phyloP scores from a whole-genome alignment of 2,113 vertebrate genomes.

The Donacobius atricapilla region DNA sequence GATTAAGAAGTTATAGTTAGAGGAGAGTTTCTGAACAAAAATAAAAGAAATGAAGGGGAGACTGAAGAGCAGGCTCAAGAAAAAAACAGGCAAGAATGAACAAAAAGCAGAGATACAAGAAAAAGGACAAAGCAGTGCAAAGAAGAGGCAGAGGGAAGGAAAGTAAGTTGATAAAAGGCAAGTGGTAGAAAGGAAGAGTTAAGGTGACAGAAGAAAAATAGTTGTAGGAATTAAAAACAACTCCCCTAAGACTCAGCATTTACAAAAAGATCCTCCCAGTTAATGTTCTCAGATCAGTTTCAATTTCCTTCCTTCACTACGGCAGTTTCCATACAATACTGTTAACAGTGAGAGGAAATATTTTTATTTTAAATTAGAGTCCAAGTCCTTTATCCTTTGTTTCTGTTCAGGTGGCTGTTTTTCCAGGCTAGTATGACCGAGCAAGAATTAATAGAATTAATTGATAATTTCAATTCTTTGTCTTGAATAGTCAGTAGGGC shows the following conservation, averaged over 20 bases:
- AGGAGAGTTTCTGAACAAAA: not conserved
- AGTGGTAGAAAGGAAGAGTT: not conserved
- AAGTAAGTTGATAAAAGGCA: constrained; percentile 9
- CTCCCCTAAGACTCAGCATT: not conserved
- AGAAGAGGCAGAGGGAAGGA: not conserved
- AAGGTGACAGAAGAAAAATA: not conserved
- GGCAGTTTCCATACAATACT: not conserved
- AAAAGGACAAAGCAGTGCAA: not conserved
- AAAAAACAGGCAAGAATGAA: not conserved
- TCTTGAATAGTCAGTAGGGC: not conserved
- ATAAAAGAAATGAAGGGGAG: not conserved
- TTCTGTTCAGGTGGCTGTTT: not conserved
- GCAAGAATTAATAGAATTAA: not conserved
- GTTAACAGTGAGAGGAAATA: not conserved
- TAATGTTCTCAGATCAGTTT: not conserved
- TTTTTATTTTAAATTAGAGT: not conserved
- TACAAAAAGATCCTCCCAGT: not conserved
- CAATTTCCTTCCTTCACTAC: not conserved
- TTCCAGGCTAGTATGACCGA: not conserved
- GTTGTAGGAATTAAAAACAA: not conserved
- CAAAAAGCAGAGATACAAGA: not conserved
- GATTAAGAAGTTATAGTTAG: not conserved
- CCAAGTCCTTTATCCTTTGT: not conserved
- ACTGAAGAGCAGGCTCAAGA: not conserved
- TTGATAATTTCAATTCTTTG: not conserved